Base-by-base conservation (phyloP, 2,888 invertebrate genomes). In the Neoascia interrupta region DNA sequence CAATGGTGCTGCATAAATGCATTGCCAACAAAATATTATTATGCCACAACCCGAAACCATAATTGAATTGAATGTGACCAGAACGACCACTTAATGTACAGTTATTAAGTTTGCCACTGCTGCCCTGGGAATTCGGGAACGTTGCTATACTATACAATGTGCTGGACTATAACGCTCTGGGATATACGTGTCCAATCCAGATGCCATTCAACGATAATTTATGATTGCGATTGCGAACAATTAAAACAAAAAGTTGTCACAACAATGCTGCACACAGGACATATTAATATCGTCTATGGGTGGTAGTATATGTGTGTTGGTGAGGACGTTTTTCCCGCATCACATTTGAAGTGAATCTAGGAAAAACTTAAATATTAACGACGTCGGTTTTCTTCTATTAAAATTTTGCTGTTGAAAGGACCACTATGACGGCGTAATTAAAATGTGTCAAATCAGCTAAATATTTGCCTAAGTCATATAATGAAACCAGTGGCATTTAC, bases 161-260 rank as follows among this genome's bases (percentile, higher is more conserved):
- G 23, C 36, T 45, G 23, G 11, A 45, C 21, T 21, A 41, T 34
- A 58, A 37, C 37, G 16, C 10, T 23, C 36, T 15, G 41, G 56
- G 56, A 51, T n/a, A 31, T 75, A 53, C 61, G 68, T 75, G 74
- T 75, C 74, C 74, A 39, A 26, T 45, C 54, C 68, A 75, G 74
- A 75, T 68, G 68, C 49, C 68, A 68, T 75, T 68, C 47, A 61
- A 49, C 41, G 47, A 56, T 68, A 75, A 75, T 75, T 75, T 75
- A 75, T 75, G 74, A 75, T 61, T 75, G 68, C 41, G 18, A 75
- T 61, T 75, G 68, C 41, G 18, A 68, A 68, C 61, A 61, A 68
- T 68, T 68, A 68, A 75, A 68, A 36, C 49, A 61, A 75, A 75
- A 75, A 68, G 68, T 75, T 75, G 74, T 61, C 68, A 75, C 74